phyloP scores from a whole-genome alignment of 2,797 vertebrate genomes.

The Prunella strophiata region DNA sequence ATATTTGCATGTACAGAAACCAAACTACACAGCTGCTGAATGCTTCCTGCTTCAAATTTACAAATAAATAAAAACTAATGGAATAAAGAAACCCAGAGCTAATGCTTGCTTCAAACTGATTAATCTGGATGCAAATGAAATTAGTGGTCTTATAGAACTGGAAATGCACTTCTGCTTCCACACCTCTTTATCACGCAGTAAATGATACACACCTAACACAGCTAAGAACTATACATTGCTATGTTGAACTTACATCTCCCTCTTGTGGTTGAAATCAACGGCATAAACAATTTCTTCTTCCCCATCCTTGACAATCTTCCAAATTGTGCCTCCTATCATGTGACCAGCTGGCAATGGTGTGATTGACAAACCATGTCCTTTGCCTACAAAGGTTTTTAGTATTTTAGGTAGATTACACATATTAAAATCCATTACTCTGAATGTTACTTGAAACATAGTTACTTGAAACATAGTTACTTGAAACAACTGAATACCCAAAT shows the following conservation, averaged over 20 bases:
- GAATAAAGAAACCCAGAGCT: not conserved
- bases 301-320: slow-evolving; percentile 99
- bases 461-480: not conserved
- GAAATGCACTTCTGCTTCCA: not conserved
- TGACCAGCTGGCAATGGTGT: slow-evolving; percentile 96
- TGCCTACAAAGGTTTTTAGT: slow-evolving; percentile 79
- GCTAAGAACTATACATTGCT: not conserved
- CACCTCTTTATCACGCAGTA: not conserved
- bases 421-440: not conserved
- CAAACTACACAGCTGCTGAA: not conserved
- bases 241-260: slow-evolving; percentile 90
- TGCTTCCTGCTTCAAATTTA: slow-evolving; percentile 3
- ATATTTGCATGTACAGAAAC: not conserved
- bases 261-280: slow-evolving; percentile 99
- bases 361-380: slow-evolving; percentile 97
- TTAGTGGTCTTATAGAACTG: not conserved
- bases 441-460: not conserved
- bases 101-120: not conserved
- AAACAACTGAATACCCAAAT: not conserved
- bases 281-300: slow-evolving; percentile 98
- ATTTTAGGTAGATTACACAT: not conserved
- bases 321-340: slow-evolving; percentile 98
- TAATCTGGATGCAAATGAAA: not conserved
- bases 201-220: not conserved
- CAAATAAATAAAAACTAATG: not conserved